Evolutionary conservation across 2,797 vertebrate genomes (phyloP), one percentile per base, ranked within the genome.

Genomic region (Amblyraja radiata): DNA sequence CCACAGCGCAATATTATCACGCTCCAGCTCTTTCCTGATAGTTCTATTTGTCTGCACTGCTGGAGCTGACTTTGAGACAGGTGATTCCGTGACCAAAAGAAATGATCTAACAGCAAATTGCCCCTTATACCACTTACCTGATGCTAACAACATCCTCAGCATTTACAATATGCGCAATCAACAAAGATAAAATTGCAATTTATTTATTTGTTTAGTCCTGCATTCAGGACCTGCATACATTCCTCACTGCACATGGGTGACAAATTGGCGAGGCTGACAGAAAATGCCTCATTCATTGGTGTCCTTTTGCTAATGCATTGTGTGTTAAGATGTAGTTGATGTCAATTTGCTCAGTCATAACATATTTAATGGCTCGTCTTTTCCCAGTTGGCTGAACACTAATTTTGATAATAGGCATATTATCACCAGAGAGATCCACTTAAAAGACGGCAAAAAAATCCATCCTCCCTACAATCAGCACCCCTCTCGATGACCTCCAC

Each of bases 331-430:
- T 94, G 93, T 95, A 95, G 94, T 93, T 94, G 94, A 94, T 95
- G 94, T 95, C 94, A 94, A 93, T 94, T 95, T 95, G 94, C 94
- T 95, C 95, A 94, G 93, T 94, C 94, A 94, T 94, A 94, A 93
- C 93, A 93, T 93, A 79, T 96, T 95, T 96, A 95, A 96, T 96
- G 95, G 95, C 93, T 95, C 94, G 93, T 95, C 94, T 95, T 94
- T 95, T 96, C 95, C 95, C 93, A 94, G 94, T 93, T 95, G 95
- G 95, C 94, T 93, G 94, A 94, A 94, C 94, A 94, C 95, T 96
- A 95, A 96, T 97, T 96, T 96, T 96, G 94, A 94, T 96, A 96
- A 95, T 95, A 96, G 95, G 94, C 95, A 95, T 95, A 95, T 94
- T 94, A 95, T 95, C 94, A 95, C 93, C 94, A 93, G 93, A 95